These are phyloP conservation scores for Oreocharis arfaki DNA, from an alignment of 2,113 vertebrate genomes.

Conservation along the genomic window DNA sequence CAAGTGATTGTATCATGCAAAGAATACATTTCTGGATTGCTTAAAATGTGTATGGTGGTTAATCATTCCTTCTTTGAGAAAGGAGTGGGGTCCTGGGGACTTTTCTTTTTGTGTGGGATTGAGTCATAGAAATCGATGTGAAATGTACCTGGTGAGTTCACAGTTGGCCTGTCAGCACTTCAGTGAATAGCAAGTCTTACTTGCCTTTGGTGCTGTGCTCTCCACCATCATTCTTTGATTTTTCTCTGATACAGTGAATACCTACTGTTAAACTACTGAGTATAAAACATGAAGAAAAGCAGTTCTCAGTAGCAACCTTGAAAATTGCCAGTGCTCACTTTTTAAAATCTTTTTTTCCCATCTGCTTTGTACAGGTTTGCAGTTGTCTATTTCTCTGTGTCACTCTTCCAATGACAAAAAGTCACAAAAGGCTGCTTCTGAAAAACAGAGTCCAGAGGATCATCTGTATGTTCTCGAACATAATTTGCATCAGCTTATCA, in stretches of 20 bases:
- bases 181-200: not conserved
- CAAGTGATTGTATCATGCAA: not conserved
- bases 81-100: not conserved
- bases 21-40: not conserved
- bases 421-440: slow-evolving; percentile 79
- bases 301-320: not conserved
- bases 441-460: slow-evolving; percentile 87
- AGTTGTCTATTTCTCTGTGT: slow-evolving; percentile 94
- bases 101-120: not conserved
- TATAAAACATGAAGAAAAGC: not conserved
- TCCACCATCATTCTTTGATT: not conserved
- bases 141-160: not conserved
- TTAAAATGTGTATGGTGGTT: not conserved
- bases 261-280: not conserved
- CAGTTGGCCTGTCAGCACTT: not conserved
- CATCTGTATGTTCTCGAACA: slow-evolving; percentile 96
- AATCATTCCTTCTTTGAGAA: not conserved
- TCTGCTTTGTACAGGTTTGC: slow-evolving; percentile 77
- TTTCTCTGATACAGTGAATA: not conserved
- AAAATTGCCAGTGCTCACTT: not conserved
- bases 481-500: slow-evolving; percentile 93
- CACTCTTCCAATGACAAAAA: slow-evolving; percentile 93
- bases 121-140: not conserved
- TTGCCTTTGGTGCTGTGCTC: not conserved
- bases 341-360: not conserved